Evolutionary conservation across 2,888 invertebrate genomes (phyloP), one percentile per base, ranked within the genome.

Genomic region (Pseudoips prasinana): DNA sequence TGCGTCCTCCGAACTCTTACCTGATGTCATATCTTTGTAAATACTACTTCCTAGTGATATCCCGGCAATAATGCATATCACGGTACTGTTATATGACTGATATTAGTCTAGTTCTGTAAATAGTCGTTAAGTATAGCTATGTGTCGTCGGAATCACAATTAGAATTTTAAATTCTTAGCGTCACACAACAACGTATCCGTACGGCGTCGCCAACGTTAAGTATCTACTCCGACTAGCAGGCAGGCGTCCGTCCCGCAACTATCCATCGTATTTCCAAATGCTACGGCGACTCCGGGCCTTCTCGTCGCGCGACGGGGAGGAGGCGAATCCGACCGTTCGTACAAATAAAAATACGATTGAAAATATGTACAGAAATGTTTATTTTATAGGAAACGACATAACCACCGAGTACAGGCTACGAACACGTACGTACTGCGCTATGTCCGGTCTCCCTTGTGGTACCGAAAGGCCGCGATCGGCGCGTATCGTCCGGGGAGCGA

Each of bases 361-460:
- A 79, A 87, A 82, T 89, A 89, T 88, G 87, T 88, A 88, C 88
- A 88, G 84, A 84, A 83, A 76, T 74, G 81, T 87, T 85, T 83
- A 80, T 82, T 85, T 77, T 69, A 74, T 78, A 78, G 82, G 84
- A 84, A 80, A 77, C 68, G 75, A 74, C 84, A 75, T 75, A 72
- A 78, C 73, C 74, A 69, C 72, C 68, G 73, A 70, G 72, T 64
- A 70, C 70, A 64, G 65, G 71, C 68, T 76, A 70, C 76, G 72
- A 64, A 62, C 70, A 64, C 74, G 74, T 64, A 66, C 58, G 68
- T 65, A 63, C 72, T 59, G n/a, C n/a, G n/a, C n/a, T n/a, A n/a
- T n/a, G n/a, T n/a, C n/a, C 64, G 61, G 60, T 68, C 55, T 73
- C 77, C 72, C 71, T 64, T n/a, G n/a, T n/a, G n/a, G n/a, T n/a